Evolutionary conservation across 53 echinoderm and acorn worm species (phyloP).

Genomic region (Hippasteria phrygiana): DNA sequence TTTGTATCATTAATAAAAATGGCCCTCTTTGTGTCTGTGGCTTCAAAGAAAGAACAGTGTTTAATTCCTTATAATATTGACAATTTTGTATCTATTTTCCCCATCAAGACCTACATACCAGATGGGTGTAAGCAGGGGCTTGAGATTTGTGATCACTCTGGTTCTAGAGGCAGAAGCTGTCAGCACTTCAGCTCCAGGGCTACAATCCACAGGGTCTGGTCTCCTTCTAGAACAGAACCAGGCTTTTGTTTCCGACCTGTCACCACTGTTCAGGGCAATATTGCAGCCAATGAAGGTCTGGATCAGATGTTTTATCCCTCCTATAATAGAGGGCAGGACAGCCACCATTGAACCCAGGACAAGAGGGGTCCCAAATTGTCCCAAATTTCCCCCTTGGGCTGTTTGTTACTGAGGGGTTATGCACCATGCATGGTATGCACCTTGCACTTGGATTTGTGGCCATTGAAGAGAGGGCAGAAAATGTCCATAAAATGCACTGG

Average conservation of each 20-base stretch:
- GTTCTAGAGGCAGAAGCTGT: conserved; percentile 7
- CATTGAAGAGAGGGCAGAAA: not conserved
- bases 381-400: conserved; percentile 24
- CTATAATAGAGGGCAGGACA: conserved; percentile 48
- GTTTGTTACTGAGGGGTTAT: conserved; percentile 22
- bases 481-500: not conserved
- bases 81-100: conserved; percentile 41
- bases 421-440: not conserved
- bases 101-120: not conserved
- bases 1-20: too few species aligned
- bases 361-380: not conserved
- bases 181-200: conserved; percentile 44
- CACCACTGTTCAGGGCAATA: conserved; percentile 53
- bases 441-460: not conserved
- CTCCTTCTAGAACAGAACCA: conserved; percentile 32
- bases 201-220: not conserved
- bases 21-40: not conserved
- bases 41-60: not conserved
- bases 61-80: conserved; percentile 2
- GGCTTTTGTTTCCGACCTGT: conserved; percentile 50
- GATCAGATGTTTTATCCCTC: conserved; percentile 49
- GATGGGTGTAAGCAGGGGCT: not conserved
- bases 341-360: not conserved
- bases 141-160: not conserved
- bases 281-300: conserved; percentile 47